Base-by-base conservation (phyloP, 2,888 invertebrate genomes). In the Augochlorella aurata region DNA sequence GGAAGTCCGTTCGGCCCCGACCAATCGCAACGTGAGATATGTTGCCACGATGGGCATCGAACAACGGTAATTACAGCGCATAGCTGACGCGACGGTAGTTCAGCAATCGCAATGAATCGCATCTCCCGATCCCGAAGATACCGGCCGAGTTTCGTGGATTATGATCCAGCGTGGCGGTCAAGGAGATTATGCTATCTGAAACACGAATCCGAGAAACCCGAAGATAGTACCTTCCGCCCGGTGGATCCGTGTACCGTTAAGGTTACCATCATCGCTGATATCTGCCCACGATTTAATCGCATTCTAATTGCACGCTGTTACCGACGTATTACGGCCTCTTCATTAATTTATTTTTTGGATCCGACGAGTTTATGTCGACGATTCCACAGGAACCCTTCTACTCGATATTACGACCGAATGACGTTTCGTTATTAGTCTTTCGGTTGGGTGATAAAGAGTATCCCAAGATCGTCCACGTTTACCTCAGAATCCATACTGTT, bases 21-120 rank as follows among this genome's bases (percentile, higher is more conserved):
- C 54, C 68, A 79, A 74, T 74, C 71, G 68, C 50, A 67, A 45
- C 72, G 79, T 72, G 81, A 79, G 81, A 79, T 79, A 79, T 68
- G 74, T 75, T 75, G 68, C 72, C 63, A 38, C 54, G 66, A 79
- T 72, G 75, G 80, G 72, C 66, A 72, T 82, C 75, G 79, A 80
- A 75, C 75, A 68, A 68, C n/a, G 49, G 80, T 82, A 79, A 82
- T 82, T 82, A 68, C 81, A 69, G 72, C 74, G 54, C 79, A 79
- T 82, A 79, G 80, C 71, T 29, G 67, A 82, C 75, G 68, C 44
- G 67, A 82, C 80, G 68, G 81, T 82, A 82, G 82, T 82, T 65
- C 69, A 71, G 73, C 73, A 73, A 76, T 82, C 73, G 76, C 81
- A 76, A 81, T 73, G 70, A 76, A 76, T 80, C 76, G 72, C 12